A percentile compares a stretch with the other conserved stretches of the same genome.
phyloP scores from a whole-genome alignment of 2,797 vertebrate species.

The Ptychadena robeensis region DNA sequence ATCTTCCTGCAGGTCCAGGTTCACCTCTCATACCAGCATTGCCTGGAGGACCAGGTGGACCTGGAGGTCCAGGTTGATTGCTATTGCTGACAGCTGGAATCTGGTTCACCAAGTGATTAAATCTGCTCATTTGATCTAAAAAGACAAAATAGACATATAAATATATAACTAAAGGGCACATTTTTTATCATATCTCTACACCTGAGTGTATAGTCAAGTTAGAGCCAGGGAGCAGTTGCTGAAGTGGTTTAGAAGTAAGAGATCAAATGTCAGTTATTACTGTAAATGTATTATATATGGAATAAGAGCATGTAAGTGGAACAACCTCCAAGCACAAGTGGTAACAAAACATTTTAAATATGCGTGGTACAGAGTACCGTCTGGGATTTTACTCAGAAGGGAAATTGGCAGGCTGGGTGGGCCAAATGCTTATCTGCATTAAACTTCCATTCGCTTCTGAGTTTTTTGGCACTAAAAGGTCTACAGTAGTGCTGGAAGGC shows the following conservation, averaged over 20 bases:
- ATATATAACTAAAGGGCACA: neutral
- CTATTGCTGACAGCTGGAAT: conserved; percentile 88
- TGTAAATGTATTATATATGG: conserved; percentile 2
- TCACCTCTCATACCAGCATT: conserved; percentile 85
- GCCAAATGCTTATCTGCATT: conserved; percentile 32
- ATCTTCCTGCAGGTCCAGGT: conserved; percentile 84
- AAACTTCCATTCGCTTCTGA: conserved; percentile 12
- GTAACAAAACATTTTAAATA: conserved; percentile 23
- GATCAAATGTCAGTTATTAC: conserved; percentile 13
- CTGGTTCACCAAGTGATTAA: conserved; percentile 92
- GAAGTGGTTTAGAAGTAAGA: neutral
- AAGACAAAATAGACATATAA: conserved; percentile 46
- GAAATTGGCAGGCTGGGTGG: conserved; percentile 30
- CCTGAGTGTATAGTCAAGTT: neutral
- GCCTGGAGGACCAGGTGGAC: conserved; percentile 84
- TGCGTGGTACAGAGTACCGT: neutral
- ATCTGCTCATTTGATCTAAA: conserved; percentile 91
- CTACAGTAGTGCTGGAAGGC: conserved; percentile 14
- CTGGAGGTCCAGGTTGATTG: conserved; percentile 87
- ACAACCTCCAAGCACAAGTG: neutral
- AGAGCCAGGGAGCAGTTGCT: neutral
- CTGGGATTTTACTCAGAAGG: conserved; percentile 8
- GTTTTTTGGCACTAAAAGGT: conserved; percentile 12
- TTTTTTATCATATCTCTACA: conserved; percentile 1
- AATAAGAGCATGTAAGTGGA: neutral